Percentiles rank a stretch among this genome's conserved stretches.
These are phyloP conservation scores for Buphagus erythrorhynchus DNA, from an alignment of 2,797 vertebrate genomes.

Conservation along the genomic window DNA sequence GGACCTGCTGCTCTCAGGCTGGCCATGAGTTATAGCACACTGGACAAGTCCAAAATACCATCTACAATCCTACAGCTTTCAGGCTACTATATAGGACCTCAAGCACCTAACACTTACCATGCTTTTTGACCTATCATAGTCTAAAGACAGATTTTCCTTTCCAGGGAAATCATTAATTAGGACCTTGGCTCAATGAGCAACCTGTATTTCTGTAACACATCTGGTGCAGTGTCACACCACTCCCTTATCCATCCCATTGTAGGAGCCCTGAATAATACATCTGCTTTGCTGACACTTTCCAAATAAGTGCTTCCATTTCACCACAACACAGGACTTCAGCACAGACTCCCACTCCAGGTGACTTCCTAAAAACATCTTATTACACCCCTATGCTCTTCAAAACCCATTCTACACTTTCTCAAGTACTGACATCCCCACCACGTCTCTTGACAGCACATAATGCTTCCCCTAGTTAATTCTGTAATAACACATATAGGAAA, in stretches of 20 bases:
- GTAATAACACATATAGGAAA: background rate
- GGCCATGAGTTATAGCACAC: rapidly evolving
- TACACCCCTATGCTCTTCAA: background rate
- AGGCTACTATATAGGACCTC: background rate
- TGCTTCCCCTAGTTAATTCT: background rate
- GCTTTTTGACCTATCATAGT: background rate
- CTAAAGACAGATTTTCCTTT: background rate
- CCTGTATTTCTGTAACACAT: rapidly evolving
- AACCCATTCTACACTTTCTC: background rate
- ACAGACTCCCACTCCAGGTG: background rate
- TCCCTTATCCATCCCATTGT: background rate
- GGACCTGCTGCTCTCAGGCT: background rate
- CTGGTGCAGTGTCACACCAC: background rate
- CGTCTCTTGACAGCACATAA: background rate
- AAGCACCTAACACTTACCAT: background rate
- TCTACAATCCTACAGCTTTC: background rate
- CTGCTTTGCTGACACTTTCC: background rate
- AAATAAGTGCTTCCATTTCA: background rate
- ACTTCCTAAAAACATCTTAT: background rate
- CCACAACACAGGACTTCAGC: background rate
- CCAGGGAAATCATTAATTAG: background rate
- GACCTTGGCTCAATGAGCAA: background rate
- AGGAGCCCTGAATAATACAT: background rate
- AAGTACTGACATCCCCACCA: background rate
- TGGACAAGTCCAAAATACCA: background rate